A percentile compares a stretch with the other conserved stretches of the same genome.
Evolutionary conservation across 2,888 invertebrate genomes (phyloP).

Genomic region (Pterobdella sp.): DNA sequence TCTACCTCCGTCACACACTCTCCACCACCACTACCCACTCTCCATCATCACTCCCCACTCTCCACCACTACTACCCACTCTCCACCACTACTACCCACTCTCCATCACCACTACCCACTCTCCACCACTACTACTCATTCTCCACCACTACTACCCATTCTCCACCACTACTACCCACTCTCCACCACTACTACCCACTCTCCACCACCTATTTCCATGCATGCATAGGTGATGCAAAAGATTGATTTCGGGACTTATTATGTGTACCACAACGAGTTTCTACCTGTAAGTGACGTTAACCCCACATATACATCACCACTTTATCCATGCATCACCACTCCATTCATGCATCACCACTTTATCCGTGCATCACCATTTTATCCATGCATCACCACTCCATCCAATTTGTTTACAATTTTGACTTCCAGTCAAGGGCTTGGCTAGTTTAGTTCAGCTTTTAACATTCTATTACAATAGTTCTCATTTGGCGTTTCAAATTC

Average conservation of each 20-base stretch:
- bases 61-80: not conserved
- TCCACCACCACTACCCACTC: not conserved
- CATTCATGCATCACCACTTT: no score
- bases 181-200: not conserved
- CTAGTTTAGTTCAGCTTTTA: no score
- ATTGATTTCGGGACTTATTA: conserved; percentile 33
- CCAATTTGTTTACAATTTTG: no score
- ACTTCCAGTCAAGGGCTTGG: no score
- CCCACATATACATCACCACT: not conserved
- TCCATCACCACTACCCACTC: not conserved
- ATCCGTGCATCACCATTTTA: no score
- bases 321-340: no score
- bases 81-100: no score
- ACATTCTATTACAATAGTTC: no score
- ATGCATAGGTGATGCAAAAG: conserved; percentile 30
- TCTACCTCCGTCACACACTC: not conserved
- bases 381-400: no score
- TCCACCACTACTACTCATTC: no score
- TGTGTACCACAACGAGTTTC: conserved; percentile 33
- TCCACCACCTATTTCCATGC: not conserved
- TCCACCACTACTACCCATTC: not conserved
- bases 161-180: not conserved
- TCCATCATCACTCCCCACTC: not conserved
- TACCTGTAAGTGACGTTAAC: conserved; percentile 26
- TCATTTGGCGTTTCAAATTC: no score